phyloP scores from a whole-genome alignment of 53 echinoderm and acorn worm genomes.

The Paracentrotus lividus region DNA sequence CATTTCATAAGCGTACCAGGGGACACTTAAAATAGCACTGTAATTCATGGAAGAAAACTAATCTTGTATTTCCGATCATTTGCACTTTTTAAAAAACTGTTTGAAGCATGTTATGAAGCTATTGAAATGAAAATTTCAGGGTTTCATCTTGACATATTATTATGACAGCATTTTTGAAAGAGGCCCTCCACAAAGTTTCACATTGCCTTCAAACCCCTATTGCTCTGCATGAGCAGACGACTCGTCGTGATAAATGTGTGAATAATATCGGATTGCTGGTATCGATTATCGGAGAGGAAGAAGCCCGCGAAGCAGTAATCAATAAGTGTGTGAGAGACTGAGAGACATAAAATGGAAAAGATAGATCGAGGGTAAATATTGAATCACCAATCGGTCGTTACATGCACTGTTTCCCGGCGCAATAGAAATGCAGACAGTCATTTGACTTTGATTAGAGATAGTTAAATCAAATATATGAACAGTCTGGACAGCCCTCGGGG shows the following conservation, averaged over 20 bases:
- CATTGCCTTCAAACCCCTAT: no score
- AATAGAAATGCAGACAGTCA: not conserved
- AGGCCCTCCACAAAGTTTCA: no score
- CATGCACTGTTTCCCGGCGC: not conserved
- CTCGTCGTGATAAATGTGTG: not conserved
- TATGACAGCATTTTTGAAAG: no score
- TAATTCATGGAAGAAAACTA: no score
- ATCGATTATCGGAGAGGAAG: not conserved
- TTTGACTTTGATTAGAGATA: not conserved
- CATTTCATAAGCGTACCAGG: no score
- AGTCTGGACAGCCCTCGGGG: not conserved
- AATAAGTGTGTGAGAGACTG: not conserved
- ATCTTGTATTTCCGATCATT: no score
- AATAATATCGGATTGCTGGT: not conserved
- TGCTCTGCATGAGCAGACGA: no score
- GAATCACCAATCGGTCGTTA: not conserved
- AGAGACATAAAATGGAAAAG: not conserved
- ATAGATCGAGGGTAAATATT: not conserved
- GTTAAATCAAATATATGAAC: constrained; percentile 18
- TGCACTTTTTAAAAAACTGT: no score
- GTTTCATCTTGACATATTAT: no score
- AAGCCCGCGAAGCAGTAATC: not conserved
- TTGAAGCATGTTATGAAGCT: no score
- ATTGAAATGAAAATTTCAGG: no score
- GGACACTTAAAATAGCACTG: no score